Base-by-base conservation (phyloP, 2,888 invertebrate genomes). In the Timandra comae region DNA sequence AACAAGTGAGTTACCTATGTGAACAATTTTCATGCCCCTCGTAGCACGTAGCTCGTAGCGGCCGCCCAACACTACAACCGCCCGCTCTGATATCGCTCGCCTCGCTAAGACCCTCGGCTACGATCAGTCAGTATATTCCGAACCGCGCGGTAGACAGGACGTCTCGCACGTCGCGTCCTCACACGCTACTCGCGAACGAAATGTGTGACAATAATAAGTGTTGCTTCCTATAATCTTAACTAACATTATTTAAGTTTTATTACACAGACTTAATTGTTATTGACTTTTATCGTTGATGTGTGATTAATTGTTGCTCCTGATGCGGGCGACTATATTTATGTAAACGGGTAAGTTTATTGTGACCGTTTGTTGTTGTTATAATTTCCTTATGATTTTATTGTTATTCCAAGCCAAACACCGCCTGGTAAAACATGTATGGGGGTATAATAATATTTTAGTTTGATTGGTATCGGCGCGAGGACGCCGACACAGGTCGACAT, bases 181-280 rank as follows among this genome's bases (percentile, higher is more conserved):
- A 40, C 47, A 55, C 56, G 51, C 52, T 48, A 48, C 56, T 63
- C 74, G 76, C 73, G 75, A 66, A 78, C 74, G 80, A 57, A 85
- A 82, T 70, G 79, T 84, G 81, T 82, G 85, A 85, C 85, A 85
- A 85, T 85, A 85, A 85, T 85, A 85, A 85, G 74, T 81, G 79
- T 81, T 78, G 75, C 82, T 84, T 81, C 82, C 80, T 77, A 67
- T 74, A n/a, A 72, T 74, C 66, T 68, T 75, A 70, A 66, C 51
- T 70, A 70, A 63, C 56, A 65, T 71, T 74, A 71, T 60, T 68
- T 53, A 61, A 62, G 61, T 70, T 67, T 67, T 57, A 64, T 63
- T 42, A 56, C 50, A 40, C 24, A 42, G 54, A 41, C 41, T 39
- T 36, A 36, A 34, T 43, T 47, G 16, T 37, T 36, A 35, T 10